Percentiles rank a stretch among this genome's conserved stretches.
phyloP scores from a whole-genome alignment of 2,797 vertebrate species.

The Remorina albescens region DNA sequence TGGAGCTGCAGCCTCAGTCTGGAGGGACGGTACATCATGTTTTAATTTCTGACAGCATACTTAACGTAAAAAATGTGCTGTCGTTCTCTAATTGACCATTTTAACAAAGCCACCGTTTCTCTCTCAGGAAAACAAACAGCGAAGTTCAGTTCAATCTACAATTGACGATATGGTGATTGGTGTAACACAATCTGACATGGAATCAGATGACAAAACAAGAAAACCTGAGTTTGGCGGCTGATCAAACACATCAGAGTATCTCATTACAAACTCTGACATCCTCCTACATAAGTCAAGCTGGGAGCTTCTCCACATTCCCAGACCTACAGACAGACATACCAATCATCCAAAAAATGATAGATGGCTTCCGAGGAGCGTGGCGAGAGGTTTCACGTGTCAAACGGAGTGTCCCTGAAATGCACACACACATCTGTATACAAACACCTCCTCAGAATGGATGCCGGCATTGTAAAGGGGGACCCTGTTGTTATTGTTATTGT shows the following conservation, averaged over 20 bases:
- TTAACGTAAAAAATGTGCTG: background rate
- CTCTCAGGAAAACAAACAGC: background rate
- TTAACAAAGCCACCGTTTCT: background rate
- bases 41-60: background rate
- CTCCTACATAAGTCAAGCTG: slow-evolving; percentile 31
- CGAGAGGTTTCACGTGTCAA: slow-evolving; percentile 31
- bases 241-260: slow-evolving; percentile 15
- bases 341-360: slow-evolving; percentile 68
- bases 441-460: slow-evolving; percentile 30
- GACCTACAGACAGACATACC: slow-evolving; percentile 64
- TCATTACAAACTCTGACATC: slow-evolving; percentile 15
- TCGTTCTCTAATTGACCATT: background rate
- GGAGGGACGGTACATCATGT: too few species aligned
- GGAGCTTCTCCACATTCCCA: slow-evolving; percentile 69
- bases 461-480: slow-evolving; percentile 13
- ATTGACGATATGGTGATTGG: background rate
- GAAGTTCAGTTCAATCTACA: background rate
- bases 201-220: slow-evolving; percentile 52
- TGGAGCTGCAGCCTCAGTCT: slow-evolving; percentile 42
- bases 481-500: background rate
- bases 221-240: slow-evolving; percentile 17
- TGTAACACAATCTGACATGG: slow-evolving; percentile 4
- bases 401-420: slow-evolving; percentile 8
- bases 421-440: slow-evolving; percentile 65
- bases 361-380: slow-evolving; percentile 60